A percentile compares a stretch with the other conserved stretches of the same genome.
These are phyloP conservation scores for Morbakka virulenta DNA, from an alignment of 30 jellyfish, hydroid and myxozoan species.

Conservation along the genomic window DNA sequence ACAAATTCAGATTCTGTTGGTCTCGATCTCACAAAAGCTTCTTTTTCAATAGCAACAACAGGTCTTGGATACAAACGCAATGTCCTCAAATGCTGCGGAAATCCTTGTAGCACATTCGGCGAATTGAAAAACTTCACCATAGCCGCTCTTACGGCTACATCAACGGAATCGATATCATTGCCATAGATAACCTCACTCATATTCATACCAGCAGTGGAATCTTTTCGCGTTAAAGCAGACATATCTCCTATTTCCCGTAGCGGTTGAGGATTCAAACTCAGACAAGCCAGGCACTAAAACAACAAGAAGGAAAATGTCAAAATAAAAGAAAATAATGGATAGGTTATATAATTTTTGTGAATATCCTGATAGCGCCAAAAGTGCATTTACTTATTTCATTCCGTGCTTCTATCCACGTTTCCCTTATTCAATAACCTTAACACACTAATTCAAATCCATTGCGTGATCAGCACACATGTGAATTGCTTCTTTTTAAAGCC, in stretches of 20 bases:
- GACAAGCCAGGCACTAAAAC: conserved; percentile 25
- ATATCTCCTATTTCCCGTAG: too few relatives aligned
- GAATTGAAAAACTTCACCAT: conserved; percentile 77
- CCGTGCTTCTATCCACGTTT: too few relatives aligned
- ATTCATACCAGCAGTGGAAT: conserved; percentile 36
- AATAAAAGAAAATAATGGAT: background rate
- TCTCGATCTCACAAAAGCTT: conserved; percentile 67
- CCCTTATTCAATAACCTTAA: too few relatives aligned
- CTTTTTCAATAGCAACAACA: conserved; percentile 71
- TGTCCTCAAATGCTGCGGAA: conserved; percentile 65
- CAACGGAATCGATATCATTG: conserved; percentile 93
- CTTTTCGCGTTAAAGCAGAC: conserved; percentile 18
- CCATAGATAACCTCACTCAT: conserved; percentile 69
- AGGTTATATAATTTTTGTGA: too few relatives aligned
- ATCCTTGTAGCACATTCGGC: conserved; percentile 65
- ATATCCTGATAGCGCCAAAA: too few relatives aligned
- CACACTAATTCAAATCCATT: too few relatives aligned
- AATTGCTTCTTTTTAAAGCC: too few relatives aligned
- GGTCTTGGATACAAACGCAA: conserved; percentile 89
- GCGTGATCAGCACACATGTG: too few relatives aligned
- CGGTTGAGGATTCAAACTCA: conserved; percentile 23
- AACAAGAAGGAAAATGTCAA: background rate
- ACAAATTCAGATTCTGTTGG: conserved; percentile 50
- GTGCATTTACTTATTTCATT: too few relatives aligned
- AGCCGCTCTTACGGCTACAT: conserved; percentile 85